phyloP scores from a whole-genome alignment of 2,888 invertebrate genomes.

The Polylopha cassiicola region DNA sequence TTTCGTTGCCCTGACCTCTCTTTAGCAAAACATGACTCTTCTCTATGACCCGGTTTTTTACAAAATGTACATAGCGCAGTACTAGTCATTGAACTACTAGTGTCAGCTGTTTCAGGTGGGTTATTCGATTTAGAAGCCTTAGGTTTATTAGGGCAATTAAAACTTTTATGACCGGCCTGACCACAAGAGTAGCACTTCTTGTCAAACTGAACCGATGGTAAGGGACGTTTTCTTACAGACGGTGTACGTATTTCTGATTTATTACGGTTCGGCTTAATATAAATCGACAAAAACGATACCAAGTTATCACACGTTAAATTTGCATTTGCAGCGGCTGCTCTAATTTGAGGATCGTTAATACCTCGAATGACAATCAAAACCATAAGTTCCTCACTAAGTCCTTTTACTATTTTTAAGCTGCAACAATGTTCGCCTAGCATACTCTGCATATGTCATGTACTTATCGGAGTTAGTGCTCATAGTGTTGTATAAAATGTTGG shows the following conservation, averaged over 20 bases:
- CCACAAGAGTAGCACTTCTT: too few relatives aligned
- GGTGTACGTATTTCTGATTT: too few relatives aligned
- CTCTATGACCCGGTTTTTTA: background rate
- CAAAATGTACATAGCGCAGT: background rate
- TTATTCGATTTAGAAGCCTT: background rate
- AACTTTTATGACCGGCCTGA: too few relatives aligned
- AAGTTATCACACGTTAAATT: too few relatives aligned
- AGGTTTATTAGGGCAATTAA: too few relatives aligned
- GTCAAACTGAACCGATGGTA: too few relatives aligned
- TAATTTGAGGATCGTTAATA: background rate
- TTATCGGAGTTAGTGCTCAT: conserved; percentile 3
- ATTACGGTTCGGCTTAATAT: too few relatives aligned
- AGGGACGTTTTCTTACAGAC: too few relatives aligned
- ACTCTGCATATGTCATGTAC: conserved; percentile 4
- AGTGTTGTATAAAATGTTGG: too few relatives aligned
- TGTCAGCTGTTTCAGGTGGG: background rate
- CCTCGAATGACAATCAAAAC: background rate
- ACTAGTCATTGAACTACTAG: too few relatives aligned
- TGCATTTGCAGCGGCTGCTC: background rate
- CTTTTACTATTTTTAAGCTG: background rate
- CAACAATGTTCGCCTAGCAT: background rate
- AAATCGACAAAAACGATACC: too few relatives aligned
- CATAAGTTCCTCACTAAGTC: background rate
- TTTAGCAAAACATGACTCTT: background rate
- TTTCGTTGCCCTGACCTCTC: conserved; percentile 2